Evolutionary conservation across 2,797 vertebrate species (phyloP), one percentile per base, ranked within the genome.

Genomic region (Malacoraja senta): DNA sequence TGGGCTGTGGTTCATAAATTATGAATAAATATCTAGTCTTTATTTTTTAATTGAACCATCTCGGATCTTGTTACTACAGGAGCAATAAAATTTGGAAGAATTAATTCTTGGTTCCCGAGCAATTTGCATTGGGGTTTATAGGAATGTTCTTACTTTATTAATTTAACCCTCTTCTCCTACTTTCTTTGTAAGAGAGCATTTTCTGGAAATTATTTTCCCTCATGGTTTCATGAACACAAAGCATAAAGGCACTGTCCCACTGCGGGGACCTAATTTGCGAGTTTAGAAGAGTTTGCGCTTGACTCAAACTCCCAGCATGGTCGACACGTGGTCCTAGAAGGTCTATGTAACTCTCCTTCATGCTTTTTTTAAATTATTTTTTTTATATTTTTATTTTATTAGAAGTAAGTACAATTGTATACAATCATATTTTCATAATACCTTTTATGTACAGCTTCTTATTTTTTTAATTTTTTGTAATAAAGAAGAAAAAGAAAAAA

Each of bases 31-130:
- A 35, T 88, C 84, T 88, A 15, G 71, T 26, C 32, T 65, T 35
- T 15, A n/a, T 63, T 35, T 88, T n/a, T 8, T 68, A 83, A 88
- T 88, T 63, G 32, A 88, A 24, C 61, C 63, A 65, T 65, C 17
- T 68, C 13, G 84, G 84, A 68, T 88, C 84, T 68, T 88, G 68
- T 88, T 68, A 88, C 61, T 88, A 88, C 8, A 19, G 61, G 61
- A 68, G 32, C 63, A 88, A 88, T 88, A 88, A 88, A 68, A 68
- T 68, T 3, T 21, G n/a, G 63, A 35, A 68, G 63, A 88, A 88
- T 68, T n/a, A 35, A 68, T 88, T 88, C n/a, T 88, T 88, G 84
- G n/a, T 88, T 68, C 65, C 61, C 63, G 35, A 88, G 63, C n/a
- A 68, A 88, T 35, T 68, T 35, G 32, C 84, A 35, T 88, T 65